Conservation (phyloP, 2,797 vertebrate species). For the Enteromius afrohamiltoni region DNA sequence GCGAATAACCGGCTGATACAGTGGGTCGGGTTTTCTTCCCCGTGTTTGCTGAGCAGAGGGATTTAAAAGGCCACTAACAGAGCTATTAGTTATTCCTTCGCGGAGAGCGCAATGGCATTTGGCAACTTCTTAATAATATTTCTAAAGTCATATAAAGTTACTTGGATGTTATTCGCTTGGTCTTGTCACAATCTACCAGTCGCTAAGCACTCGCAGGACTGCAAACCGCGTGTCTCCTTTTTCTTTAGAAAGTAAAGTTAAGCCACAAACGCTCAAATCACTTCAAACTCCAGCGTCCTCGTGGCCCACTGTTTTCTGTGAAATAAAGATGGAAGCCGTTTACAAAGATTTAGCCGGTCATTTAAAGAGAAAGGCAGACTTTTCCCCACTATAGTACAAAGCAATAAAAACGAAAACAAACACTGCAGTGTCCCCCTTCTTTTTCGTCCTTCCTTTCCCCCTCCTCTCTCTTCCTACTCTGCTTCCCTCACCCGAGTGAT, state of each 20-base stretch:
- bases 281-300: constrained; percentile 35
- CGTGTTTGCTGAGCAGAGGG: constrained; percentile 45
- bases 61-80: constrained; percentile 45
- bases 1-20: constrained; percentile 36
- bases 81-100: constrained; percentile 58
- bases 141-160: constrained; percentile 10
- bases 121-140: constrained; percentile 42
- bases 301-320: constrained; percentile 11
- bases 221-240: constrained; percentile 30
- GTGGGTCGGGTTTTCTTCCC: constrained; percentile 62
- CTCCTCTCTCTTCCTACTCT: constrained; percentile 50
- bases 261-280: constrained; percentile 18
- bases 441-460: constrained; percentile 51
- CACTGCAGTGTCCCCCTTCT: constrained; percentile 45
- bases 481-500: constrained; percentile 45
- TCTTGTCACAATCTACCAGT: neutral
- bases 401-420: constrained; percentile 49
- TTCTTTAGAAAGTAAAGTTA: constrained; percentile 20
- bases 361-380: constrained; percentile 5
- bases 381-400: constrained; percentile 36
- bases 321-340: constrained; percentile 31
- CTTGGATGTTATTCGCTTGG: neutral
- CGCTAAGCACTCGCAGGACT: neutral
- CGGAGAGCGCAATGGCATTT: constrained; percentile 57
- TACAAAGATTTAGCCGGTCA: constrained; percentile 20